Base-by-base conservation (phyloP, 2,113 vertebrate genomes). In the Vombatus ursinus region DNA sequence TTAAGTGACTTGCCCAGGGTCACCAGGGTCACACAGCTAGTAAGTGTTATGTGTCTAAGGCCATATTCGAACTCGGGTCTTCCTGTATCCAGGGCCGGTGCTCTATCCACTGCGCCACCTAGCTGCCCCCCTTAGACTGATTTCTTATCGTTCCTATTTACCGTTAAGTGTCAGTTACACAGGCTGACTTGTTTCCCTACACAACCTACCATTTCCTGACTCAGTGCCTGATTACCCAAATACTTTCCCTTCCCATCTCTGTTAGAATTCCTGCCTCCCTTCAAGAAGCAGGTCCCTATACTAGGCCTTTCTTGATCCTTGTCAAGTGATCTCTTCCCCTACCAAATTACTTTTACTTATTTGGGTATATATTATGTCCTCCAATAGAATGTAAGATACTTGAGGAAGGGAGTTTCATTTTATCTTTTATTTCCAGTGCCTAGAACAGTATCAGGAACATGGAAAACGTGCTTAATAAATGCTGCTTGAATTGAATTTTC, bases 381-480 rank as follows among this genome's bases (percentile, higher is more conserved):
- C 37, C 61, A 68, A 68, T n/a, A 68, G 61, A 68, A 68, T n/a
- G n/a, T n/a, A 61, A 89, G 89, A 16, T 49, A 8, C 47, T 77
- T 92, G n/a, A 92, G 51, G 16, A 48, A 44, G 52, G 84, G 47
- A 52, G 19, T 16, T 68, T 68, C 52, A 90, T 77, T 31, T 94
- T 77, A 89, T 50, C 90, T 93, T 31, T 89, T 61, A 37, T 93
- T 95, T 49, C 52, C 89, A 94, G 89, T 52, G 50, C 47, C 49
- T 52, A 26, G 5, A 54, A 37, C 52, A 93, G 50, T 37, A 31
- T 26, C 68, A 49, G 51, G 9, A n/a, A 91, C 47, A 77, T 51
- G 48, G 31, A 16, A 31, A 12, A 94, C 48, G 9, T 92, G 14
- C 12, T 77, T 16, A n/a, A 77, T 11, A 49, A 24, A 95, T 52